Base-by-base conservation (phyloP, 2,113 vertebrate genomes). In the Entosphenus tridentatus region DNA sequence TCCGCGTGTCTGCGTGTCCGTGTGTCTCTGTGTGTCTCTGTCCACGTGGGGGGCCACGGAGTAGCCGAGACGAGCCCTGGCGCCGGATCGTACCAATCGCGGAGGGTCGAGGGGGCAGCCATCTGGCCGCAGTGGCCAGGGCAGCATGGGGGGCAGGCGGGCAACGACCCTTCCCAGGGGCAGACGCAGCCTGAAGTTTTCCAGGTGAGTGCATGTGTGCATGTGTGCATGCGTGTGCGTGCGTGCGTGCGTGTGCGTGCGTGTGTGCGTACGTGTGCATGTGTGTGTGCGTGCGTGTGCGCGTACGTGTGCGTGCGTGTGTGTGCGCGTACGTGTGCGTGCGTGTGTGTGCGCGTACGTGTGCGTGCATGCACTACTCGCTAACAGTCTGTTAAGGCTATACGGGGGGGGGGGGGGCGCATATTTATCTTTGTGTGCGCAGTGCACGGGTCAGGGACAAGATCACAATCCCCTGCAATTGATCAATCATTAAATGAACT, bases 91-190 rank as follows among this genome's bases (percentile, higher is more conserved):
- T 96, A 90, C 80, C 82, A 81, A 70, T 71, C 82, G 2, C 82
- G 86, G 70, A 81, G 86, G 55, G 73, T 82, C 4, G 91, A 92
- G 39, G 73, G 77, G 1, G 81, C 83, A 73, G 79, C 82, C 2
- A 82, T 88, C 74, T 97, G 92, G 92, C 80, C 86, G 0, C 89
- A 87, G 78, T 96, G 91, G 92, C 87, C 84, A 8, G 82, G 80
- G 12, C 88, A 87, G 74, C 83, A 84, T 70, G 89, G 89, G 9
- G 74, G 82, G 0, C 79, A 86, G 0, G 73, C 2, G 89, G 91
- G 73, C 77, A 83, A 78, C 1, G 80, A 82, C 18, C 80, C 87
- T 75, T 83, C 80, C 56, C 86, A 82, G 10, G 78, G 81, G 1
- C 86, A 82, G 5, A 83, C 74, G 78, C 89, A 93, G 77, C 79